Evolutionary conservation across 1,140 invertebrate species (phyloP).

Genomic region (Drosophila teissieri): DNA sequence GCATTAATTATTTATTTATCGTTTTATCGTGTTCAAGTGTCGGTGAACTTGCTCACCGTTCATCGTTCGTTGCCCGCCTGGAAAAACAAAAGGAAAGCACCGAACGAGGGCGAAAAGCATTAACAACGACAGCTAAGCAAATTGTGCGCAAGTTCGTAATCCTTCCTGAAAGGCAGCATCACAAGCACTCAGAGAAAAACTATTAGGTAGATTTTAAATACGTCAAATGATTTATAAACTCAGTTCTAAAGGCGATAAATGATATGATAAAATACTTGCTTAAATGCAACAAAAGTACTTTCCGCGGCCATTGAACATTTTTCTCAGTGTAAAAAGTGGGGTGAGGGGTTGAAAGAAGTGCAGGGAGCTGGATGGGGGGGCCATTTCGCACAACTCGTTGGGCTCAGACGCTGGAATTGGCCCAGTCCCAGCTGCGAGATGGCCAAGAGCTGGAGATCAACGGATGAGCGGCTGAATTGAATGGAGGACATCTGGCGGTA

Average conservation of each 20-base stretch:
- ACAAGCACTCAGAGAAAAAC: conserved; percentile 1
- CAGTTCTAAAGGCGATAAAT: too few relatives aligned
- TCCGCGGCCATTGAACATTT: not conserved
- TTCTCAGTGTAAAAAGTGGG: not conserved
- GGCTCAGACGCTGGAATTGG: conserved; percentile 44
- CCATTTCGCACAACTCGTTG: conserved; percentile 46
- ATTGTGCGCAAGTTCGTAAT: conserved; percentile 69
- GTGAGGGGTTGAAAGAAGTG: not conserved
- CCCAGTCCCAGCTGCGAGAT: conserved; percentile 20
- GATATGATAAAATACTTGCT: too few relatives aligned
- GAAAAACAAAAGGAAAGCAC: conserved; percentile 39
- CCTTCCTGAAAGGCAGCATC: conserved; percentile 51
- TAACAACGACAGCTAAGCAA: conserved; percentile 68
- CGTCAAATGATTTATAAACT: not conserved
- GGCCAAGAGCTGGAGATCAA: conserved; percentile 48
- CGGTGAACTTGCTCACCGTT: conserved; percentile 68
- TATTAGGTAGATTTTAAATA: not conserved
- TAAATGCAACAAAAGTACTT: too few relatives aligned
- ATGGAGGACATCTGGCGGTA: conserved; percentile 38
- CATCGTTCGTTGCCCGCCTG: conserved; percentile 33
- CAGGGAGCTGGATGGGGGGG: not conserved
- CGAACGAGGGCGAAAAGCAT: conserved; percentile 39
- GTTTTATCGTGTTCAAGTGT: conserved; percentile 81
- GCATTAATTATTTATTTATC: conserved; percentile 84
- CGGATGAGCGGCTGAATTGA: conserved; percentile 39